These are phyloP conservation scores for Struthidea cinerea DNA, from an alignment of 2,113 vertebrate species.

Conservation along the genomic window DNA sequence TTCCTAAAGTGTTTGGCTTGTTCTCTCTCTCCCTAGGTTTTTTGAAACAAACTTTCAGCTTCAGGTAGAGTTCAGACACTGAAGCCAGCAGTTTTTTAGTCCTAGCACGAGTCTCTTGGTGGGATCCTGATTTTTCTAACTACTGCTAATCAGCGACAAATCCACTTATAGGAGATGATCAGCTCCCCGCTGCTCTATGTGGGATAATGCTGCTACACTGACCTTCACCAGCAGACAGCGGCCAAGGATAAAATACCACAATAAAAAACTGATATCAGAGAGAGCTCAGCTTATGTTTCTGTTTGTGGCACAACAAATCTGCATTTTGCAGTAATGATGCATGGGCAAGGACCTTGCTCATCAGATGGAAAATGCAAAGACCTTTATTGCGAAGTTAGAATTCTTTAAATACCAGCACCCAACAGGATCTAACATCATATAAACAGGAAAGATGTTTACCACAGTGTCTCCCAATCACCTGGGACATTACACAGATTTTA, in stretches of 20 bases:
- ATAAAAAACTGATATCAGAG: neutral
- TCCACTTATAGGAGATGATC: neutral
- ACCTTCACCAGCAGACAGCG: neutral
- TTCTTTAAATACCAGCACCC: too few relatives aligned
- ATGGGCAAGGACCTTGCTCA: too few relatives aligned
- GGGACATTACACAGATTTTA: too few relatives aligned
- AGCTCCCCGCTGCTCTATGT: neutral
- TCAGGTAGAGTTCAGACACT: neutral
- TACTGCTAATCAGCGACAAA: neutral
- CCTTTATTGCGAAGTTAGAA: too few relatives aligned
- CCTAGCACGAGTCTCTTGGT: neutral
- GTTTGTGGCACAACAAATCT: neutral
- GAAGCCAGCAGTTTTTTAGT: neutral
- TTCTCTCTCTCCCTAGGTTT: neutral
- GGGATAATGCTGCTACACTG: neutral
- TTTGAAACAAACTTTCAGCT: neutral
- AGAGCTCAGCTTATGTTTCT: neutral
- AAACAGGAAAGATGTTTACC: too few relatives aligned
- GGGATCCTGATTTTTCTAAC: neutral
- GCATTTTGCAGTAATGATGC: too few relatives aligned
- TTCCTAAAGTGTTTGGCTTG: neutral
- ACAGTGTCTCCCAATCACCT: too few relatives aligned
- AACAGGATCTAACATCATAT: too few relatives aligned
- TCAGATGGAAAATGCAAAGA: too few relatives aligned
- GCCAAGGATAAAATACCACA: neutral